These are phyloP conservation scores for Mormoops blainvillei DNA, from an alignment of 2,113 vertebrate species.

Conservation along the genomic window DNA sequence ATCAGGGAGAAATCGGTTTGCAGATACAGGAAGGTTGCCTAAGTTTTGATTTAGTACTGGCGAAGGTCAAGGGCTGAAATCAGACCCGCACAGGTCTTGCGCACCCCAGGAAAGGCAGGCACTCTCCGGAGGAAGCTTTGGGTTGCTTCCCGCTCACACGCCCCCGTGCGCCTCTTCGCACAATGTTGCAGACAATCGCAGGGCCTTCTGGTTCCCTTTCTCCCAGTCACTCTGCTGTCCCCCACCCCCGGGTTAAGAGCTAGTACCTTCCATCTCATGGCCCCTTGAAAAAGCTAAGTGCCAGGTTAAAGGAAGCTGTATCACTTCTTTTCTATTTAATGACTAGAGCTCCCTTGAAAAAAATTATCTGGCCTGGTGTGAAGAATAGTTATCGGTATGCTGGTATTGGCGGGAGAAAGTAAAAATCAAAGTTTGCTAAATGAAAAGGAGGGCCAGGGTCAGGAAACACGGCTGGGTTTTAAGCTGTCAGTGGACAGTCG, in stretches of 20 bases:
- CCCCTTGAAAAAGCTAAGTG: neutral
- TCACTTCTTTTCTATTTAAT: neutral
- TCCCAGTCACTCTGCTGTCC: neutral
- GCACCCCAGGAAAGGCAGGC: neutral
- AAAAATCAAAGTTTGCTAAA: neutral
- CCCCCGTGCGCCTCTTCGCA: neutral
- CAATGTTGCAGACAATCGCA: neutral
- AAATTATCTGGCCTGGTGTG: neutral
- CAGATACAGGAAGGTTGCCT: neutral
- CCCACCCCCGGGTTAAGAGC: neutral
- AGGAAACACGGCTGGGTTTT: neutral
- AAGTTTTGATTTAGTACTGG: neutral
- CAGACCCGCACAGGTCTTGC: neutral
- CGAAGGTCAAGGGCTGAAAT: neutral
- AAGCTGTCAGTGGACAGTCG: neutral
- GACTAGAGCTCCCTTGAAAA: neutral
- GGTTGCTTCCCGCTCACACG: accelerated
- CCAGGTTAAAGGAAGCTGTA: neutral
- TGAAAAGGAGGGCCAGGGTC: neutral
- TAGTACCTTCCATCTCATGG: neutral
- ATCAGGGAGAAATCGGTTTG: neutral
- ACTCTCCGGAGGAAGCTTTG: neutral
- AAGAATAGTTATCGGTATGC: neutral
- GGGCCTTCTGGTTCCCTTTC: neutral
- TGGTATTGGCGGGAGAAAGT: neutral